Conservation (phyloP, 2,888 invertebrate species). For the Hypomecis punctinalis region DNA sequence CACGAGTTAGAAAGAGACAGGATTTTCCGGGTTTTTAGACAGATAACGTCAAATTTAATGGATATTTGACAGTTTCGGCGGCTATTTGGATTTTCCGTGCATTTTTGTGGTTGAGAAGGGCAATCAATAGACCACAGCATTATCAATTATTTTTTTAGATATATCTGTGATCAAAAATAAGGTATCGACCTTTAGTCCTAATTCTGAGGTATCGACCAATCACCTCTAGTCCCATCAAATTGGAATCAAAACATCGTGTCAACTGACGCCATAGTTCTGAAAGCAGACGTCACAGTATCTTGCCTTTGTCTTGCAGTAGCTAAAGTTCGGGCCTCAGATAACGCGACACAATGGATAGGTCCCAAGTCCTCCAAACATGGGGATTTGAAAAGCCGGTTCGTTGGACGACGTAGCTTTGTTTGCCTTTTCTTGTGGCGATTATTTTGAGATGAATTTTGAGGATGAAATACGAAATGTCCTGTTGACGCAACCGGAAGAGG, state of each 20-base stretch:
- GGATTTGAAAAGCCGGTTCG: constrained; percentile 68
- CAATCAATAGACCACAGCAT: too few species aligned
- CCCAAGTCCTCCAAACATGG: constrained; percentile 66
- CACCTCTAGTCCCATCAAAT: constrained; percentile 1
- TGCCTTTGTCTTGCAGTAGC: constrained; percentile 63
- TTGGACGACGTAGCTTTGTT: constrained; percentile 53
- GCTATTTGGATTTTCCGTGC: too few species aligned
- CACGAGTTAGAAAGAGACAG: too few species aligned
- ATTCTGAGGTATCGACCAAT: too few species aligned
- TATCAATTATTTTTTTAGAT: too few species aligned
- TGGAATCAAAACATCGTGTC: constrained; percentile 17
- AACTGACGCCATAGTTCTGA: constrained; percentile 22
- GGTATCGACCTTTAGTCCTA: too few species aligned
- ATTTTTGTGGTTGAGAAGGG: too few species aligned
- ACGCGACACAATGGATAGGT: constrained; percentile 62
- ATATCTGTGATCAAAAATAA: too few species aligned
- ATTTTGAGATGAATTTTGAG: constrained; percentile 42
- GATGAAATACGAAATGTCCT: constrained; percentile 20
- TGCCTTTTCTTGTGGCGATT: constrained; percentile 51
- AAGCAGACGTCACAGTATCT: constrained; percentile 53
- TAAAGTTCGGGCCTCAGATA: constrained; percentile 71
- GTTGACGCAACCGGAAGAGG: constrained; percentile 16
- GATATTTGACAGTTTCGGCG: too few species aligned
- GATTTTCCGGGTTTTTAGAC: too few species aligned
- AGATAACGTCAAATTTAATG: too few species aligned